These are phyloP conservation scores for Automeris io DNA, from an alignment of 2,888 invertebrate species.

Conservation along the genomic window DNA sequence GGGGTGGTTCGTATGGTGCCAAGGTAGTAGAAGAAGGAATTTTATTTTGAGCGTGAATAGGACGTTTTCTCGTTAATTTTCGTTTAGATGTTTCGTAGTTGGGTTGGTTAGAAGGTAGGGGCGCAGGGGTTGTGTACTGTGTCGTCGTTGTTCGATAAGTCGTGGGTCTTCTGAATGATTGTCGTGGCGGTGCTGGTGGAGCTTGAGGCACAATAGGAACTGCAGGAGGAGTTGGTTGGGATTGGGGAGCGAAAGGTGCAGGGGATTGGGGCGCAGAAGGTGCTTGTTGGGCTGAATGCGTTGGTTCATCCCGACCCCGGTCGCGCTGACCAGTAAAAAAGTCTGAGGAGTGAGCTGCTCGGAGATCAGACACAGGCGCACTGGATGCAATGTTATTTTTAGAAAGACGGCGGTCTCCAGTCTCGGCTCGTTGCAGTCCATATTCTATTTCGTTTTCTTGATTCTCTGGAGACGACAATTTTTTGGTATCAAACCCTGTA, in stretches of 20 bases:
- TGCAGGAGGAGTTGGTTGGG: conserved; percentile 15
- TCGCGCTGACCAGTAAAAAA: conserved; percentile 80
- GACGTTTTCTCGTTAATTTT: conserved; percentile 61
- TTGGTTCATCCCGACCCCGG: conserved; percentile 57
- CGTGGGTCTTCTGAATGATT: conserved; percentile 52
- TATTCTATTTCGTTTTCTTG: conserved; percentile 84
- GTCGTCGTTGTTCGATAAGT: conserved; percentile 53
- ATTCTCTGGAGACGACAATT: conserved; percentile 59
- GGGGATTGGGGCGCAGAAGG: conserved; percentile 13
- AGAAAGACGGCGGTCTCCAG: conserved; percentile 72
- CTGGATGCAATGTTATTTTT: conserved; percentile 40
- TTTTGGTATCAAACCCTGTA: conserved; percentile 81
- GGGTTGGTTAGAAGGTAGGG: conserved; percentile 31
- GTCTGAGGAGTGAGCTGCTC: conserved; percentile 84
- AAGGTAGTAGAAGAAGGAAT: conserved; percentile 38
- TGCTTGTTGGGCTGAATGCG: conserved; percentile 33
- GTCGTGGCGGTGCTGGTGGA: conserved; percentile 32
- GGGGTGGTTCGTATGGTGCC: conserved; percentile 33
- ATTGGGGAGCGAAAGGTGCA: conserved; percentile 30
- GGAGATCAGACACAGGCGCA: conserved; percentile 77
- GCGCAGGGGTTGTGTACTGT: conserved; percentile 31
- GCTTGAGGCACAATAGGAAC: conserved; percentile 18
- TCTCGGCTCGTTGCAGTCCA: conserved; percentile 84
- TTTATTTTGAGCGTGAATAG: conserved; percentile 43
- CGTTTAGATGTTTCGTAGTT: conserved; percentile 53